phyloP scores from a whole-genome alignment of 2,113 vertebrate genomes.

The Macheiramphus alcinus region DNA sequence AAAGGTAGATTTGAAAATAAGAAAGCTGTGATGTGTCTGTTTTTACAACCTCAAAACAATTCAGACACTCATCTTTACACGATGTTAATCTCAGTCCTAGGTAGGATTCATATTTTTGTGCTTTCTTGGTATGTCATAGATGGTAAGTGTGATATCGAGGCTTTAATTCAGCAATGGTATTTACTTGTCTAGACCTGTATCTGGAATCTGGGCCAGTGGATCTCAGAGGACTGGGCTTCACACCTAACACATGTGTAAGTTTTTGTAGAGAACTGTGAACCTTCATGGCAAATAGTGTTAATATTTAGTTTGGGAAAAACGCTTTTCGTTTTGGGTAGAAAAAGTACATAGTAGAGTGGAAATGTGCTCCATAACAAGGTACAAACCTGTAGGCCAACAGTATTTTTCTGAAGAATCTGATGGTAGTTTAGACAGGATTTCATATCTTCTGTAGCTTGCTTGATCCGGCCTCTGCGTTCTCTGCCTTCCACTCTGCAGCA shows the following conservation, averaged over 20 bases:
- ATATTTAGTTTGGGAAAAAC: not conserved
- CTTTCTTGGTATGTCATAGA: not conserved
- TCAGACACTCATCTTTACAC: not conserved
- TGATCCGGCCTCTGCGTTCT: accelerated
- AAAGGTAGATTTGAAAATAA: conserved; percentile 20
- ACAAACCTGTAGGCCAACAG: not conserved
- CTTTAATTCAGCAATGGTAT: not conserved
- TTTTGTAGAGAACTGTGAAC: not conserved
- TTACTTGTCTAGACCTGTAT: not conserved
- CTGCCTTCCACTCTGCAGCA: not conserved
- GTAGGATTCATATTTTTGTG: not conserved
- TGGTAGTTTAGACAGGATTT: not conserved
- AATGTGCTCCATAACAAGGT: not conserved
- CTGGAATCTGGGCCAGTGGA: not conserved
- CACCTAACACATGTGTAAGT: not conserved
- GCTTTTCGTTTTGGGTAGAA: not conserved
- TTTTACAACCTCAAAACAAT: not conserved
- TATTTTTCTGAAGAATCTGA: not conserved
- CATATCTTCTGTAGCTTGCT: not conserved
- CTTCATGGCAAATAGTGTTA: not conserved
- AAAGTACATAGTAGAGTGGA: not conserved
- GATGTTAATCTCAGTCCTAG: not conserved
- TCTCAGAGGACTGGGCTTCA: not conserved
- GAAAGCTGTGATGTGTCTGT: not conserved
- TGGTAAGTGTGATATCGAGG: not conserved